Conservation (phyloP, 1,140 invertebrate genomes). For the Euura saliciscinereae region DNA sequence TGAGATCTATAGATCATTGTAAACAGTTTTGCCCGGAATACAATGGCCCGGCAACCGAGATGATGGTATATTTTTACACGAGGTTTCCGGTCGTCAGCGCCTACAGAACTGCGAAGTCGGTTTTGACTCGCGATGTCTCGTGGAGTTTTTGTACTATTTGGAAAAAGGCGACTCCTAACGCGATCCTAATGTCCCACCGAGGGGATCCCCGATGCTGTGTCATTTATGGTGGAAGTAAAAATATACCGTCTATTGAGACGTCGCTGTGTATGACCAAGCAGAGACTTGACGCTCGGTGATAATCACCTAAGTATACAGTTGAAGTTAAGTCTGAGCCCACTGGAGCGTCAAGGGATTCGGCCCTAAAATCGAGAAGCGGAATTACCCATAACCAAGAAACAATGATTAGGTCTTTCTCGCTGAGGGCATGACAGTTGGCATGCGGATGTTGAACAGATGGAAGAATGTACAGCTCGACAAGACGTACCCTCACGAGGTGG, state of each 20-base stretch:
- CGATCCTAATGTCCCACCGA: background rate
- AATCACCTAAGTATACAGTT: background rate
- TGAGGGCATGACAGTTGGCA: background rate
- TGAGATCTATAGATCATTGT: constrained; percentile 5
- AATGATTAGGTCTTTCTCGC: background rate
- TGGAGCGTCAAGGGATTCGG: background rate
- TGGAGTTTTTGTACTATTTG: constrained; percentile 5
- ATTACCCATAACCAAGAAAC: background rate
- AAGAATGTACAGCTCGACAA: background rate
- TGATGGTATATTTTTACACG: constrained; percentile 1
- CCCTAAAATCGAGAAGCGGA: background rate
- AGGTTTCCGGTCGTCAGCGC: background rate
- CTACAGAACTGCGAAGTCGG: background rate
- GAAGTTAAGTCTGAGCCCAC: background rate
- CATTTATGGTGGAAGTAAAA: background rate
- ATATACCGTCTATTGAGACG: background rate
- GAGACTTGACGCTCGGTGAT: background rate
- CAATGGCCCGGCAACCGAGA: background rate
- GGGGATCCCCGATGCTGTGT: background rate
- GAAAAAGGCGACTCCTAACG: background rate
- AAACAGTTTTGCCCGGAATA: background rate
- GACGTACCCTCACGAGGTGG: background rate
- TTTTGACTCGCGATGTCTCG: background rate
- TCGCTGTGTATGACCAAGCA: background rate
- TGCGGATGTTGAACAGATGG: constrained; percentile 3